Evolutionary conservation across 1,140 invertebrate species (phyloP), one percentile per base, ranked within the genome.

Genomic region (Aphis craccivora): DNA sequence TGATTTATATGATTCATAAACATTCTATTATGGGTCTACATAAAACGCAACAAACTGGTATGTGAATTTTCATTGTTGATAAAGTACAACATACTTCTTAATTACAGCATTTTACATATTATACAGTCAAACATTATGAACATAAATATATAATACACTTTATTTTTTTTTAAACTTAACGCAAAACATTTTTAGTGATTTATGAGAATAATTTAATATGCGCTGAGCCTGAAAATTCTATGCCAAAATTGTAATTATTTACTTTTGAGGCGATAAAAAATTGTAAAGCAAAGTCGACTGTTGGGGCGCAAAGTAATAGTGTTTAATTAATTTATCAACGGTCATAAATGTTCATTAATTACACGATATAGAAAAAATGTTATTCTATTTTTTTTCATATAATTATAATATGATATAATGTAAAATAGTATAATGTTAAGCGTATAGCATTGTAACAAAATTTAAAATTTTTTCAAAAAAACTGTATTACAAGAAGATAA

Each of bases 171-270:
- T 37, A 51, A 48, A 88, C 30, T 35, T 11, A 20, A 88, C 7
- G 18, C n/a, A 0, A 35, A 51, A 88, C 18, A 35, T 89, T 53
- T 89, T 53, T n/a, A 18, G 14, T 89, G 87, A 53, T 53, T 51
- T 89, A 53, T 89, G 87, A 9, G 53, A 89, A 89, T 89, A 89
- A 89, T 89, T 53, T 53, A 51, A 89, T 89, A 53, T 89, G 23
- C 25, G 87, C 53, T 53, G 18, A 23, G n/a, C 48, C 18, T 7
- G 18, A 53, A 35, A 53, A 53, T 37, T 23, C 20, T 51, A 45
- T 35, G n/a, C 45, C n/a, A 53, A 35, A 53, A 37, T 45, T 87
- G 5, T 87, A 87, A 87, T 40, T 43, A 43, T 87, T 87, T 48
- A 14, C 30, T 48, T 87, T 87, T n/a, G n/a, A 87, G 30, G 48